Evolutionary conservation across 2,113 vertebrate species (phyloP).

Genomic region (Forbesichthys agassizii): DNA sequence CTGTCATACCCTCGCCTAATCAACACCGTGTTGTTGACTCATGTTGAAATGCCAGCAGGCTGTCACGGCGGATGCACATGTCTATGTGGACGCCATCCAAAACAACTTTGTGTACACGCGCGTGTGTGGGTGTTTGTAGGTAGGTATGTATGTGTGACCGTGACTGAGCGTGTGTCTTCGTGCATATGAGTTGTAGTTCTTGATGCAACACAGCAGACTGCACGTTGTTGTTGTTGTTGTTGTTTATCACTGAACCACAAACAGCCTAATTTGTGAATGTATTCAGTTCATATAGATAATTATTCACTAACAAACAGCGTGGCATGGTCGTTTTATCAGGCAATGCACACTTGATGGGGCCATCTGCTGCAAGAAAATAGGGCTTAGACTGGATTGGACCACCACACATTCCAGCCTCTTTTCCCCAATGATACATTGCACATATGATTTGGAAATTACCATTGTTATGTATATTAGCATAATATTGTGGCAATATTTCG

Average conservation of each 20-base stretch:
- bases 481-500: too few species aligned
- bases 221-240: conserved; percentile 34
- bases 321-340: background rate
- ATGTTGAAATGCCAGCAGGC: conserved; percentile 28
- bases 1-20: conserved; percentile 17
- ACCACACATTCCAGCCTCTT: too few species aligned
- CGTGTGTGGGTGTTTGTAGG: conserved; percentile 8
- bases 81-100: conserved; percentile 29
- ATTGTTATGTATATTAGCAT: too few species aligned
- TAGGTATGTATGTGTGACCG: conserved; percentile 1
- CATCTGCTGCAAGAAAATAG: background rate
- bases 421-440: background rate
- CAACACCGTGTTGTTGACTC: conserved; percentile 34
- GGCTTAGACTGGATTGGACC: too few species aligned
- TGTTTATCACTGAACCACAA: conserved; percentile 30
- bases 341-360: background rate
- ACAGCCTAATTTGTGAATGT: conserved; percentile 19
- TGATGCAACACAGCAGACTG: conserved; percentile 44
- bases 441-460: too few species aligned
- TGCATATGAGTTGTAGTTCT: conserved; percentile 13
- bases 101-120: conserved; percentile 14
- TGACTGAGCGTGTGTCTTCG: background rate
- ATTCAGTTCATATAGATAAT: too few species aligned
- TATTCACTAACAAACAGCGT: background rate
- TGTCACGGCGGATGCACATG: conserved; percentile 33